These are phyloP conservation scores for Anas bernieri DNA, from an alignment of 2,797 vertebrate genomes.

Conservation along the genomic window DNA sequence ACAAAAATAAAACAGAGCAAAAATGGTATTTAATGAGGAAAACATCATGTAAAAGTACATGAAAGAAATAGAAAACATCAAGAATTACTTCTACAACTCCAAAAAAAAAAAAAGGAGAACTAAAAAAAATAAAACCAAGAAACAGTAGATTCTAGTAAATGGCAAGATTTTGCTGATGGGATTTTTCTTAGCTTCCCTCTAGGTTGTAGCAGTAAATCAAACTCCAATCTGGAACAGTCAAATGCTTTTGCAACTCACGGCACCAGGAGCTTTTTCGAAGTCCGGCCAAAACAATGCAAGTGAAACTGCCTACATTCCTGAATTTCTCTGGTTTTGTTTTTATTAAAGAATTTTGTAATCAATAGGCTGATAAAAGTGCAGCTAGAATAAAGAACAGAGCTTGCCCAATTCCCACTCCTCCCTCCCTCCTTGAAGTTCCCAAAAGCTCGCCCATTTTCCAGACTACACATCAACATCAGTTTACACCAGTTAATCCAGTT, in stretches of 20 bases:
- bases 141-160: neutral
- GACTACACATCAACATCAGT: neutral
- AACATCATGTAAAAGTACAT: neutral
- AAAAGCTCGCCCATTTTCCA: neutral
- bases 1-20: neutral
- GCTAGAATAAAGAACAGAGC: neutral
- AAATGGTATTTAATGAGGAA: neutral
- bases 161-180: neutral
- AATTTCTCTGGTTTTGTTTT: neutral
- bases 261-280: neutral
- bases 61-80: neutral
- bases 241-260: neutral
- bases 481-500: slow-evolving; percentile 45
- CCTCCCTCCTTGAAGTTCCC: neutral
- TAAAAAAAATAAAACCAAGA: neutral
- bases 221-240: neutral
- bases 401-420: neutral
- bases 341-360: neutral
- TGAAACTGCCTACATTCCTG: neutral
- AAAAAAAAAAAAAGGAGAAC: neutral
- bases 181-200: neutral
- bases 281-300: neutral
- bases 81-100: neutral
- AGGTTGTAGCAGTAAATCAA: neutral
- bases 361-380: neutral